Evolutionary conservation across 2,888 invertebrate species (phyloP).

Genomic region (Lypha dubia): DNA sequence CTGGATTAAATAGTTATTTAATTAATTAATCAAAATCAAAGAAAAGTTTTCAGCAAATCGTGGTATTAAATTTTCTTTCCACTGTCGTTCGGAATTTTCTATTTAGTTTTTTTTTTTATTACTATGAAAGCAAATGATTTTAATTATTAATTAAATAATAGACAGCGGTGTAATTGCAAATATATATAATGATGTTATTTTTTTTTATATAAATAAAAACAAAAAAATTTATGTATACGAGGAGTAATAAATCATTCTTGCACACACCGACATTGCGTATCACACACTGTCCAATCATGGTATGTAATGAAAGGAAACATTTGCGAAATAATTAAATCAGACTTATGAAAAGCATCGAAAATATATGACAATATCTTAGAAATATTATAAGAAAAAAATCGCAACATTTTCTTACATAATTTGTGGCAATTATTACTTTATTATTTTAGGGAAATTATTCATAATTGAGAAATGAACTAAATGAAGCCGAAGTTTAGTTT

Average conservation of each 20-base stretch:
- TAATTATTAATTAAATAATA: constrained; percentile 67
- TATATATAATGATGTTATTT: constrained; percentile 17
- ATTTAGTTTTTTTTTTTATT: constrained; percentile 40
- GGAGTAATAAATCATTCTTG: constrained; percentile 28
- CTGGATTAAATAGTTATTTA: too few relatives aligned
- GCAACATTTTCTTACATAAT: not conserved
- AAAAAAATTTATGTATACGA: constrained; percentile 14
- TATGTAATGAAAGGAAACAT: constrained; percentile 7
- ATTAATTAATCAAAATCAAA: too few relatives aligned
- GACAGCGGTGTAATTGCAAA: constrained; percentile 47
- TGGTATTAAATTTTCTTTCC: constrained; percentile 8
- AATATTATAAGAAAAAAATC: not conserved
- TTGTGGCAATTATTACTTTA: too few relatives aligned
- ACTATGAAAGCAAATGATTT: constrained; percentile 58
- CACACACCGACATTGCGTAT: constrained; percentile 20
- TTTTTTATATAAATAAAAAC: constrained; percentile 9
- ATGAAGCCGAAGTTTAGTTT: too few relatives aligned
- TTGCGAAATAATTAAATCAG: not conserved
- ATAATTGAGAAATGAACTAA: too few relatives aligned
- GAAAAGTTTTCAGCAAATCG: not conserved
- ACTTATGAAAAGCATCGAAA: not conserved
- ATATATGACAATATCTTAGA: not conserved
- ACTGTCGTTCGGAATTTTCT: constrained; percentile 38
- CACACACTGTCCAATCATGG: constrained; percentile 14
- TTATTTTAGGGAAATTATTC: too few relatives aligned